phyloP scores from a whole-genome alignment of 2,888 invertebrate genomes.

The Tinea semifulvella region DNA sequence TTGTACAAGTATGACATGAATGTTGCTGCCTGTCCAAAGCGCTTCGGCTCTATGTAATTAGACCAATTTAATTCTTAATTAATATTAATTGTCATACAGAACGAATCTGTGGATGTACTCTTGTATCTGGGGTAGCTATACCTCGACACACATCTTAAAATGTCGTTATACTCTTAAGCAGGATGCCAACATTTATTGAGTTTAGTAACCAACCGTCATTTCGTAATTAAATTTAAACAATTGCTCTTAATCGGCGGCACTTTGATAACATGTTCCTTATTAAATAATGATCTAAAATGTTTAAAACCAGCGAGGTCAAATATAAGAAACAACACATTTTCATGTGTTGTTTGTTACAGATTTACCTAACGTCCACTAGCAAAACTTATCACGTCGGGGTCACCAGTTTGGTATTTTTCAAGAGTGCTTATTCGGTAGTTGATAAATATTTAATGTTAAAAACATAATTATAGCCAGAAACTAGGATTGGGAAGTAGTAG shows the following conservation, averaged over 20 bases:
- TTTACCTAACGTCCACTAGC: too few species aligned
- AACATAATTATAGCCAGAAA: too few species aligned
- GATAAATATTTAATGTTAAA: too few species aligned
- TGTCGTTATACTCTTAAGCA: conserved; percentile 45
- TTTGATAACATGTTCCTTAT: neutral
- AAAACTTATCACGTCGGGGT: too few species aligned
- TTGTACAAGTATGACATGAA: too few species aligned
- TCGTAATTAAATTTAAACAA: conserved; percentile 9
- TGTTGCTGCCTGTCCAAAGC: neutral
- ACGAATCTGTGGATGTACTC: conserved; percentile 51
- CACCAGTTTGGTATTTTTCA: too few species aligned
- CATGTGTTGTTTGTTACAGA: too few species aligned
- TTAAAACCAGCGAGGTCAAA: too few species aligned
- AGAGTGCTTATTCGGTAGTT: too few species aligned
- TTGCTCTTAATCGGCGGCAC: conserved; percentile 3
- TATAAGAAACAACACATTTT: too few species aligned
- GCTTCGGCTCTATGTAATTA: conserved; percentile 55
- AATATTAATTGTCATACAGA: conserved; percentile 64
- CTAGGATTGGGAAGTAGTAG: too few species aligned
- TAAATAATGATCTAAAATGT: too few species aligned
- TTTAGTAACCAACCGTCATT: conserved; percentile 25
- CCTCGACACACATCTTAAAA: neutral
- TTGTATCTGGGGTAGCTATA: neutral
- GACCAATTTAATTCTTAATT: conserved; percentile 68
- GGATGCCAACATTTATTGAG: conserved; percentile 57